Evolutionary conservation across 2,797 vertebrate genomes (phyloP).

Genomic region (Dipus sagitta): DNA sequence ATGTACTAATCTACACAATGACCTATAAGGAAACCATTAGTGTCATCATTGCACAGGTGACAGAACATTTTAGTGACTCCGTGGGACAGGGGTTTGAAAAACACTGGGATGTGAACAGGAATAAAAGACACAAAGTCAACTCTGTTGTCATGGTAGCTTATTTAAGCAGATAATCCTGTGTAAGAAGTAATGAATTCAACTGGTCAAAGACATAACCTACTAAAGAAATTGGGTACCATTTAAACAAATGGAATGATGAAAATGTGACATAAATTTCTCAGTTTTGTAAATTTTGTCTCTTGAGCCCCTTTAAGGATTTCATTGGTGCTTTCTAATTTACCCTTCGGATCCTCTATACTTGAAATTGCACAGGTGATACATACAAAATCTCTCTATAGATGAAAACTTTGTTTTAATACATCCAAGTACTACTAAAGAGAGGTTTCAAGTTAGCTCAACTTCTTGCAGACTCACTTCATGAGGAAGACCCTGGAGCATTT

Average conservation of each 20-base stretch:
- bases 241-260: conserved; percentile 11
- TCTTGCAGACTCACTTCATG: not conserved
- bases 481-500: not conserved
- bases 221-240: not conserved
- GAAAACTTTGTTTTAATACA: conserved; percentile 8
- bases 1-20: conserved; percentile 68
- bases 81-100: conserved; percentile 52
- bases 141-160: not conserved
- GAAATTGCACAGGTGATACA: conserved; percentile 7
- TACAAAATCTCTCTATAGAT: not conserved
- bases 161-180: conserved; percentile 23
- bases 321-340: not conserved
- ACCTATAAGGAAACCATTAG: conserved; percentile 62
- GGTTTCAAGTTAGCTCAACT: not conserved
- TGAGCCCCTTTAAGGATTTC: conserved; percentile 17
- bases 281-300: conserved; percentile 4
- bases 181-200: conserved; percentile 19
- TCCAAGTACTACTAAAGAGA: not conserved
- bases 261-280: conserved; percentile 18
- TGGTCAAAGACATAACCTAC: conserved; percentile 18
- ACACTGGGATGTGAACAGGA: conserved; percentile 35
- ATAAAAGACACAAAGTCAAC: conserved; percentile 39
- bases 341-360: conserved; percentile 31
- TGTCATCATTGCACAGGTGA: conserved; percentile 63
- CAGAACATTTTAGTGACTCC: conserved; percentile 57